Percentiles rank a stretch among this genome's conserved stretches.
Evolutionary conservation across 2,888 invertebrate species (phyloP).

Genomic region (Xanthia icteritia): DNA sequence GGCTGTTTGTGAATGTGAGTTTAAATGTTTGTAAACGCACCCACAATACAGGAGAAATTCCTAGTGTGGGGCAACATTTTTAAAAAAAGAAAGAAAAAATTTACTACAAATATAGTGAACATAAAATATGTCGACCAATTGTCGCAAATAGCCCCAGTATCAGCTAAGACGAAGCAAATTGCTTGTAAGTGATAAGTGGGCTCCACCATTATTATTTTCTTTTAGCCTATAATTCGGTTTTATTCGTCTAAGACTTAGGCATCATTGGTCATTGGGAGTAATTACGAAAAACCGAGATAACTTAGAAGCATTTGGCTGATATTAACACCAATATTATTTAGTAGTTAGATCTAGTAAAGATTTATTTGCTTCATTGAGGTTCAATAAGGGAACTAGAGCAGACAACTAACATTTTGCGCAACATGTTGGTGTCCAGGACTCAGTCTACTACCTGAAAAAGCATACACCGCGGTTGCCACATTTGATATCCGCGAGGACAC

Average conservation of each 20-base stretch:
- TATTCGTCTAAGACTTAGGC: neutral
- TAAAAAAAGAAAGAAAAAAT: too few species aligned
- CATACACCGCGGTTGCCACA: too few species aligned
- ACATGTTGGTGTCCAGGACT: too few species aligned
- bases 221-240: slow-evolving; percentile 8
- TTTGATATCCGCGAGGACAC: too few species aligned
- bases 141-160: neutral
- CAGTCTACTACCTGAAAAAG: too few species aligned
- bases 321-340: neutral
- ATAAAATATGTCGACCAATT: slow-evolving; percentile 14
- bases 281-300: neutral
- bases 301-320: neutral
- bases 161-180: slow-evolving; percentile 15
- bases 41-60: too few species aligned
- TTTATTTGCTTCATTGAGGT: too few species aligned
- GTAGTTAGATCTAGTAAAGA: neutral
- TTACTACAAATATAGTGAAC: neutral
- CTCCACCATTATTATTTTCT: slow-evolving; percentile 15
- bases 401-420: too few species aligned
- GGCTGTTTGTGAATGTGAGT: too few species aligned
- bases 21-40: too few species aligned
- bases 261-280: slow-evolving; percentile 8
- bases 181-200: slow-evolving; percentile 19
- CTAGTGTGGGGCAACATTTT: too few species aligned
- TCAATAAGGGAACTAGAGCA: too few species aligned